Evolutionary conservation across 2,888 invertebrate genomes (phyloP), one percentile per base, ranked within the genome.

Genomic region (Microdon myrmicae): DNA sequence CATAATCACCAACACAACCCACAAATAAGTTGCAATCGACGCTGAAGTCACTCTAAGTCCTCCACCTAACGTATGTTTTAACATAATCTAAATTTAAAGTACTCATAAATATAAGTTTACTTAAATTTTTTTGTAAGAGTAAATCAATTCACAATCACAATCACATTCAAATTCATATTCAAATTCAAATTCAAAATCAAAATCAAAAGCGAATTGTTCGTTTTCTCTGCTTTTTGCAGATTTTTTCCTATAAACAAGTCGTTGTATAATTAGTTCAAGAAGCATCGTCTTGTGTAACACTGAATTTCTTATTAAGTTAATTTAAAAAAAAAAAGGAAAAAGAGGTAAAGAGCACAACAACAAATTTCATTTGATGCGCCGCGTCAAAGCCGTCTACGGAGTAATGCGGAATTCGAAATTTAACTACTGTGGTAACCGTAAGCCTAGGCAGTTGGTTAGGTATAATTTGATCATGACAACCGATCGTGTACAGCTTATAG

Each of bases 1-100:
- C 67, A 74, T 70, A 28, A 76, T 66, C 48, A 75, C 68, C 26
- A 76, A 67, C 29, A 71, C 59, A 23, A 58, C 58, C 43, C 71
- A 68, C 55, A 74, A 53, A 47, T 70, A 74, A 44, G 72, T 70
- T 38, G 69, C 51, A 25, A 60, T 55, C 19, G 67, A 22, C 41
- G 68, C 59, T 54, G 59, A 59, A 44, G 66, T 64, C 37, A 53
- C 37, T 64, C 58, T 58, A 64, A 51, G 64, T 51, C 58, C 48
- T 58, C 64, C 64, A 58, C 51, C 58, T 47, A 41, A 53, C 58
- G 51, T 43, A 43, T 51, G 58, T 51, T 64, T 51, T 64, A 64
- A 64, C 64, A 64, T 64, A 64, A 58, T 64, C 64, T 64, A 43
- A 38, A 16, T 19, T 34, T 17, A 26, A 5, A 3, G 14, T 34